Evolutionary conservation across 2,888 invertebrate genomes (phyloP), one percentile per base, ranked within the genome.

Genomic region (Calliopum simillimum): DNA sequence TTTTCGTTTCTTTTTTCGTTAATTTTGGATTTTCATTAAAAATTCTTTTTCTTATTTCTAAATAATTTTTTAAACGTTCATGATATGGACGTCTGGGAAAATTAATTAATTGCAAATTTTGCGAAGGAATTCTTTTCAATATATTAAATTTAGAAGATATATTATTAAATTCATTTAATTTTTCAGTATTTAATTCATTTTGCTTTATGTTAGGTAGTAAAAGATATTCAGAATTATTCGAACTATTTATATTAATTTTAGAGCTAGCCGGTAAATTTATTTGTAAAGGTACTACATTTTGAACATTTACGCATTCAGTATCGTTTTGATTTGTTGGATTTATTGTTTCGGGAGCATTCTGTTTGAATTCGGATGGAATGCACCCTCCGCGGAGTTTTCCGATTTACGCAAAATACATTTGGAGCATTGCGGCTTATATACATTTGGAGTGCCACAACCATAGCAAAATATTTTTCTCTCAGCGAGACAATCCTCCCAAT

Each of bases 381-480:
- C n/a, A 13, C 47, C 63, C 49, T n/a, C 25, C 14, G 2, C 13
- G 14, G 49, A 33, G 63, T 63, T 63, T 63, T 49, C 63, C 47
- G 49, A 63, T 4, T 25, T 43, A 23, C 49, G 46, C 41, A 21
- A 8, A 12, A 21, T 14, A 16, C 69, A 64, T 58, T 64, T 69
- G 13, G 44, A 13, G 16, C 58, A 69, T 41, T 69, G 69, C 0
- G 69, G 69, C 25, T 58, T 69, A 14, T 69, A 69, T 0, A 56
- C 49, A 1, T 63, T 44, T 12, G 53, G 61, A 5, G 51, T 21
- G 6, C 68, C 68, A 16, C 68, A 68, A 4, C 68, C 69, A 64
- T 69, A 69, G 43, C 69, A 69, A 47, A 69, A 69, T 21, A 69
- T 58, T 41, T 25, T 69, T 33, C 51, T 23, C 14, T 58, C 63